Evolutionary conservation across 2,113 vertebrate species (phyloP), one percentile per base, ranked within the genome.

Genomic region (Sciurus niger): DNA sequence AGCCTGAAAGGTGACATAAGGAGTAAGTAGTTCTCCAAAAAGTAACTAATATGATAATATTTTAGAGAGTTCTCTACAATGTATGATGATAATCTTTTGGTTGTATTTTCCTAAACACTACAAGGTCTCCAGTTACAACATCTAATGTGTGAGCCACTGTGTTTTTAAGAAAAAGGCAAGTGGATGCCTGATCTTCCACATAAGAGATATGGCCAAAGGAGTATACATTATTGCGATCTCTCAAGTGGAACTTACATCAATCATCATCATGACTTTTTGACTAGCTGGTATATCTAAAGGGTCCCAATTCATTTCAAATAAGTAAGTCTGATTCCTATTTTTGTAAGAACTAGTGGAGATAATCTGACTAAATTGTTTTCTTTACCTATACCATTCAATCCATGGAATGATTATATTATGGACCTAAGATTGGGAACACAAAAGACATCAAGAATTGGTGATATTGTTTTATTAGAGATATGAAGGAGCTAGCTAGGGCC

Each of bases 1-100:
- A 85, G 1, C 1, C 1, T 73, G 60, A 4, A 60, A 5, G 0
- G 28, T 68, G 2, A 4, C 8, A 72, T 10, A 58, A 55, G 8
- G 20, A 65, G 2, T 11, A 16, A 55, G 7, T n/a, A 34, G 73
- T 4, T 95, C 22, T 63, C 48, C 17, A 25, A 68, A 20, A 80
- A 53, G 48, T 5, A 90, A 48, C 9, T 28, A 60, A 76, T 7
- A 7, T 53, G 40, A 6, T 79, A 9, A n/a, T 8, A 55, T 8
- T 80, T 63, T 80, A 30, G 6, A n/a, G 9, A 9, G 22, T 2
- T 53, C 14, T 88, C 11, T 60, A n/a, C 28, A 28, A 12, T 70
- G 10, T 63, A 3, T 48, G 7, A 11, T 68, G 24, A n/a, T 40
- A 8, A 83, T 51, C 7, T 37, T 90, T 24, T 46, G 24, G 28